These are phyloP conservation scores for Ganaspis brasiliensis DNA, from an alignment of 2,888 invertebrate species.

Conservation along the genomic window DNA sequence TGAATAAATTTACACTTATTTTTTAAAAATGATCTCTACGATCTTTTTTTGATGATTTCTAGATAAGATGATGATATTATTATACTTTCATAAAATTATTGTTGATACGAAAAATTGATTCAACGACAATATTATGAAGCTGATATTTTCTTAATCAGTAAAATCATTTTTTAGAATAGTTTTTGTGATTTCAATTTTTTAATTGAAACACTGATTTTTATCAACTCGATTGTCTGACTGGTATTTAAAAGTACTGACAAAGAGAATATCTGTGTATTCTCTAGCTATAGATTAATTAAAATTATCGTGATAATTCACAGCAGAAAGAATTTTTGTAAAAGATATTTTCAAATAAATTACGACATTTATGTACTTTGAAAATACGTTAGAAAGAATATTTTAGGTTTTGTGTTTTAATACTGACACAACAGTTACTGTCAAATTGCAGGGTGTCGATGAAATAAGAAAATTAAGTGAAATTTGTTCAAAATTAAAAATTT, in stretches of 20 bases:
- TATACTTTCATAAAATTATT: neutral
- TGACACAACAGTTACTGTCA: too few species aligned
- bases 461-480: too few species aligned
- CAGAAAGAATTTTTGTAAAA: neutral
- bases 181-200: neutral
- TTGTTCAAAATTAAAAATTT: too few species aligned
- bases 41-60: neutral
- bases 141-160: neutral
- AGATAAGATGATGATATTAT: slow-evolving; percentile 12
- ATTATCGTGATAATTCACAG: neutral
- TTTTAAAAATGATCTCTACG: neutral
- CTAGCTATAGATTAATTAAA: neutral
- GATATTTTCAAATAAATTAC: neutral
- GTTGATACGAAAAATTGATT: neutral
- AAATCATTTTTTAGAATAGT: slow-evolving; percentile 10
- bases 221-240: slow-evolving; percentile 7
- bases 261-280: slow-evolving; percentile 4
- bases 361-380: neutral
- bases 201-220: neutral
- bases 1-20: neutral
- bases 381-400: too few species aligned
- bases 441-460: too few species aligned
- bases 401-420: too few species aligned
- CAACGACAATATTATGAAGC: neutral
- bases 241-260: slow-evolving; percentile 18